These are phyloP conservation scores for Phylloscopus collybita DNA, from an alignment of 2,797 vertebrate genomes.

Conservation along the genomic window DNA sequence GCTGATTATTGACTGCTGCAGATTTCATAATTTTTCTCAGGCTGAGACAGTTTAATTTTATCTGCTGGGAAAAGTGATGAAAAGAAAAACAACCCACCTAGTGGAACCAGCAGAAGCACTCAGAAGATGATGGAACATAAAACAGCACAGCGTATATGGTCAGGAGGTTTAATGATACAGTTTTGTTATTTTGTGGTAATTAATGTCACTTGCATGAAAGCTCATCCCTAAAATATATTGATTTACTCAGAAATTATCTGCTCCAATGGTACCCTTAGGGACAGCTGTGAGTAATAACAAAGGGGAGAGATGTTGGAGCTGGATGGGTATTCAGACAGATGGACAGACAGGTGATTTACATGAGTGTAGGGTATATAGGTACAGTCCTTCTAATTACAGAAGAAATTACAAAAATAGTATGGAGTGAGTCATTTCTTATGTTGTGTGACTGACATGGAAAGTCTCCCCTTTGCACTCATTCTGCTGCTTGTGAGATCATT, in stretches of 20 bases:
- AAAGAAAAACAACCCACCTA: not conserved
- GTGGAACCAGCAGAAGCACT: conserved; percentile 2
- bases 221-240: conserved; percentile 54
- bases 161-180: conserved; percentile 57
- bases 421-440: not conserved
- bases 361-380: not conserved
- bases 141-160: not conserved
- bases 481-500: conserved; percentile 16
- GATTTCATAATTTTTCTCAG: conserved; percentile 27
- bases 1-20: conserved; percentile 18
- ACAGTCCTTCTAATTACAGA: not conserved
- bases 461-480: not conserved
- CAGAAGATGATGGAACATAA: not conserved
- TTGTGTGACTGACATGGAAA: not conserved
- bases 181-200: conserved; percentile 48
- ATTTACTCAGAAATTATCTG: conserved; percentile 54
- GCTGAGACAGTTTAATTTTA: conserved; percentile 45
- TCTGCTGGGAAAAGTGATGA: conserved; percentile 11
- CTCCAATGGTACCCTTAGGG: conserved; percentile 40
- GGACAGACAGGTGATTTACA: conserved; percentile 24
- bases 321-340: not conserved
- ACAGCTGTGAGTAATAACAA: conserved; percentile 55
- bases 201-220: conserved; percentile 68
- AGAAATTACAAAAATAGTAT: not conserved
- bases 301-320: not conserved